These are phyloP conservation scores for Dinothrombium tinctorium DNA, from an alignment of 1,140 invertebrate genomes.

Conservation along the genomic window DNA sequence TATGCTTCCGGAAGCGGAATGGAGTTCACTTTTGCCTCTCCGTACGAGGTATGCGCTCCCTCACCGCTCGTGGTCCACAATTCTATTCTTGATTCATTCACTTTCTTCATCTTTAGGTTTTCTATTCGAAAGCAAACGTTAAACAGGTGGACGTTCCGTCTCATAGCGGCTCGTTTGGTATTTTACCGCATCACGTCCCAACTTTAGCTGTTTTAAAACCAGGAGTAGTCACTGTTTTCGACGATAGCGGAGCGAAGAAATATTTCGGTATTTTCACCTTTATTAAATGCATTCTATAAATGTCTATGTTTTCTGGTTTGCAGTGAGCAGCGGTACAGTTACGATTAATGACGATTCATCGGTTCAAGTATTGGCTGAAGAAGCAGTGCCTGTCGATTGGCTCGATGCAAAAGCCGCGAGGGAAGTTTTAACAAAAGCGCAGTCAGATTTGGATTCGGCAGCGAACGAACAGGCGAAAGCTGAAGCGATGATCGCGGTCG, in stretches of 20 bases:
- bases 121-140: conserved; percentile 60
- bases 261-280: conserved; percentile 25
- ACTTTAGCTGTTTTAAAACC: conserved; percentile 84
- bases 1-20: too few species aligned
- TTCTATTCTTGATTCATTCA: not conserved
- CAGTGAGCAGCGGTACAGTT: conserved; percentile 84
- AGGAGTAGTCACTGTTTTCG: conserved; percentile 77
- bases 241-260: conserved; percentile 61
- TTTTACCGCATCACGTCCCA: conserved; percentile 89
- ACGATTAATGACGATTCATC: conserved; percentile 95
- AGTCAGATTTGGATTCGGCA: conserved; percentile 52
- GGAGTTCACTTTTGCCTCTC: conserved; percentile 21
- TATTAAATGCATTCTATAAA: not conserved
- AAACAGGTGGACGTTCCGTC: conserved; percentile 96
- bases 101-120: conserved; percentile 35
- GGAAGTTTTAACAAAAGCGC: conserved; percentile 59
- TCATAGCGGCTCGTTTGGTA: conserved; percentile 87
- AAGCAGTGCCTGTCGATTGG: conserved; percentile 66
- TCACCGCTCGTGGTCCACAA: not conserved
- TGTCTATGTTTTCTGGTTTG: conserved; percentile 30
- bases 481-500: conserved; percentile 78
- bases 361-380: conserved; percentile 91
- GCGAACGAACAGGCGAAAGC: conserved; percentile 58
- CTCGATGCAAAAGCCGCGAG: conserved; percentile 41
- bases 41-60: conserved; percentile 14